A percentile compares a stretch with the other conserved stretches of the same genome.
These are phyloP conservation scores for Microchirus variegatus DNA, from an alignment of 2,797 vertebrate genomes.

Conservation along the genomic window DNA sequence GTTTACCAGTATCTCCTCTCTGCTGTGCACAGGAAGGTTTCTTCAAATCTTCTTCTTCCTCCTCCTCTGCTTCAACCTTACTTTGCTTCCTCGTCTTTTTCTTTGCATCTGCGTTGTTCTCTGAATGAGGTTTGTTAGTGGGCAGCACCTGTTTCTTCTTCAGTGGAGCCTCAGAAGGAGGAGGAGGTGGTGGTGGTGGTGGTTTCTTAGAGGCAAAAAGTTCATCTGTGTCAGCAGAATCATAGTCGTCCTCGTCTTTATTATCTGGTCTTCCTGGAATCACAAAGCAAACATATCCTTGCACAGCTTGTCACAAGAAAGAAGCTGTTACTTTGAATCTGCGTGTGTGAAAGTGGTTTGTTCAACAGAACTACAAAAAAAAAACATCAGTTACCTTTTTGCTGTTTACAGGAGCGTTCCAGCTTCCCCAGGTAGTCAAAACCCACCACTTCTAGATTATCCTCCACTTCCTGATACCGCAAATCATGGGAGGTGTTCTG, in stretches of 20 bases:
- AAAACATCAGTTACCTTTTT: slow-evolving; percentile 24
- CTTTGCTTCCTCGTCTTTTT: slow-evolving; percentile 24
- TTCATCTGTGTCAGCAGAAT: slow-evolving; percentile 92
- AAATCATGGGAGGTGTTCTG: slow-evolving; percentile 23
- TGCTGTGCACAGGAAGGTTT: not conserved
- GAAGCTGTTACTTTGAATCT: no score
- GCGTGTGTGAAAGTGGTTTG: no score
- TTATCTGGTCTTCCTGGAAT: slow-evolving; percentile 27
- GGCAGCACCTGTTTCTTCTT: slow-evolving; percentile 7
- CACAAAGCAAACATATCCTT: slow-evolving; percentile 1
- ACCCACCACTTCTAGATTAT: slow-evolving; percentile 86
- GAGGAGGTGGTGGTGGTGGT: slow-evolving; percentile 3
- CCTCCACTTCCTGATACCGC: slow-evolving; percentile 40
- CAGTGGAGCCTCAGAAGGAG: not conserved
- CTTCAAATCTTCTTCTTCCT: slow-evolving; percentile 65
- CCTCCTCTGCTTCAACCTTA: slow-evolving; percentile 25
- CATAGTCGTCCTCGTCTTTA: slow-evolving; percentile 72
- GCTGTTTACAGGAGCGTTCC: slow-evolving; percentile 43
- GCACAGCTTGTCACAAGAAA: not conserved
- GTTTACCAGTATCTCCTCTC: slow-evolving; percentile 9
- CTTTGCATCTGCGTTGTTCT: slow-evolving; percentile 15
- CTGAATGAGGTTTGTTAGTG: not conserved
- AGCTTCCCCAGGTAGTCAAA: slow-evolving; percentile 81
- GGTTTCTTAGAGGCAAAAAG: slow-evolving; percentile 82
- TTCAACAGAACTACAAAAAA: not conserved